Evolutionary conservation across 2,888 invertebrate species (phyloP), one percentile per base, ranked within the genome.

Genomic region (Nephrocerus scutellatus): DNA sequence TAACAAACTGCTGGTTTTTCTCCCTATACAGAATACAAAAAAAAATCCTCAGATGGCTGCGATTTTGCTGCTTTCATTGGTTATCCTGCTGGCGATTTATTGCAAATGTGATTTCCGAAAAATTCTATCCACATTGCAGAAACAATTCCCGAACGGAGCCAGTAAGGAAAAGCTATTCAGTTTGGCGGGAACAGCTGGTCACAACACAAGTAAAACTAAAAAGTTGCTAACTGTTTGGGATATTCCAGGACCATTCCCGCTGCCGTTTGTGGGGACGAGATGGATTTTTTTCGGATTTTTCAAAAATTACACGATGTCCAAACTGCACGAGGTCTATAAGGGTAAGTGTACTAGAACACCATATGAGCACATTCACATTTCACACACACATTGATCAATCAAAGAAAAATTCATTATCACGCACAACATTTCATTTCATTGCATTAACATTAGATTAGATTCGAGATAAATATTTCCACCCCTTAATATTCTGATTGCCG

Each of bases 291-390:
- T 80, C 52, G 35, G 63, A 4, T 74, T 72, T 52, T 60, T 59
- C 48, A 52, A 54, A 2, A 73, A 75, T 41, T 86, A 85, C 55
- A 74, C 73, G 54, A 74, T 86, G 70, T 78, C 79, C 48, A 80
- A 82, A 60, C 70, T 88, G 29, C 87, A 86, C 61, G 81, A 83
- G 57, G 84, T 82, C 48, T 87, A 88, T 67, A 75, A 75, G 72
- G 83, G 84, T 84, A 65, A 71, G 60, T 43, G 47, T 45, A 37
- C 12, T 13, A 26, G 6, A n/a, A n/a, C n/a, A n/a, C n/a, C n/a
- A n/a, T n/a, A n/a, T n/a, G n/a, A n/a, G n/a, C n/a, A n/a, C n/a
- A n/a, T n/a, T n/a, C n/a, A n/a, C n/a, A n/a, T n/a, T n/a, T n/a
- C n/a, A n/a, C n/a, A n/a, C n/a, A n/a, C n/a, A n/a, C n/a, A n/a